phyloP scores from a whole-genome alignment of 2,113 vertebrate species.

The Eurystomus gularis region DNA sequence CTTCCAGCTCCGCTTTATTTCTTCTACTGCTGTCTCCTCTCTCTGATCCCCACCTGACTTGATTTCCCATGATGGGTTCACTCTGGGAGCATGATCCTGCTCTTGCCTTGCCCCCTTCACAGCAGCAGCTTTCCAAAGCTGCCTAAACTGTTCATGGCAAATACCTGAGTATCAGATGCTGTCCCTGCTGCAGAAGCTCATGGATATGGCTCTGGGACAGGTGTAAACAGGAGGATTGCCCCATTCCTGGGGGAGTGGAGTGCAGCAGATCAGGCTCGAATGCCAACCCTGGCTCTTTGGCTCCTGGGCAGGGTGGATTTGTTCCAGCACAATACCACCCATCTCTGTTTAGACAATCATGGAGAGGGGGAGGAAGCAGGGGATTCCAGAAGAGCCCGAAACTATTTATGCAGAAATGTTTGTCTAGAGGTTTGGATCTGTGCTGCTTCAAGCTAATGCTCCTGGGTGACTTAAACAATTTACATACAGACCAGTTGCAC shows the following conservation, averaged over 20 bases:
- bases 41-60: rapidly evolving
- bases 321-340: neutral
- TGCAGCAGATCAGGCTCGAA: neutral
- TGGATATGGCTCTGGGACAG: neutral
- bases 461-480: neutral
- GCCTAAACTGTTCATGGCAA: neutral
- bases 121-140: neutral
- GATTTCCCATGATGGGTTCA: neutral
- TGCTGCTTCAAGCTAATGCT: neutral
- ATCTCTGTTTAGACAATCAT: rapidly evolving
- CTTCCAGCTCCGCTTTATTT: neutral
- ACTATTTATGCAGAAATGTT: neutral
- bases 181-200: neutral
- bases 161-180: neutral
- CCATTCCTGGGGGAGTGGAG: neutral
- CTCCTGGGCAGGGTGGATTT: neutral
- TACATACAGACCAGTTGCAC: neutral
- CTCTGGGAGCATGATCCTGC: neutral
- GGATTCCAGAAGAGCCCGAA: neutral
- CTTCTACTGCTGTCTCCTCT: neutral
- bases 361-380: neutral
- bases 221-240: neutral
- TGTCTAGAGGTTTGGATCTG: neutral
- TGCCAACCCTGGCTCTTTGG: neutral
- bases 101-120: neutral